phyloP scores from a whole-genome alignment of 2,888 invertebrate species.

The Meliscaeva auricollis region DNA sequence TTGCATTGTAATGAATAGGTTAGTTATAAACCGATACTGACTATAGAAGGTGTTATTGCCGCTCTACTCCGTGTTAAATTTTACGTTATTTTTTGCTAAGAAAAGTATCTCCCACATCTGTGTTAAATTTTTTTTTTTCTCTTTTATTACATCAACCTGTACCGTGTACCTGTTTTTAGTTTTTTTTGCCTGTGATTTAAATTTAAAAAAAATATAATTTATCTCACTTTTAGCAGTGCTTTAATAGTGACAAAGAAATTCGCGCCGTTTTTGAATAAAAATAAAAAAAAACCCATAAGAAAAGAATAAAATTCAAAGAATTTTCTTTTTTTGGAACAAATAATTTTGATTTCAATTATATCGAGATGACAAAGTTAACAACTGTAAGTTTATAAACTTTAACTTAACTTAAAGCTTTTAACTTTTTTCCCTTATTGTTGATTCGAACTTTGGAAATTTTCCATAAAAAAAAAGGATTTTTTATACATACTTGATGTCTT shows the following conservation, averaged over 20 bases:
- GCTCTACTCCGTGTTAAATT: not conserved
- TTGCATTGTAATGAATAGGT: not conserved
- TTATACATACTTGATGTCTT: too few species aligned
- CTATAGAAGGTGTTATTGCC: conserved; percentile 24
- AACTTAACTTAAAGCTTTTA: too few species aligned
- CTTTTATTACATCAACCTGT: not conserved
- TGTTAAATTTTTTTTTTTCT: not conserved
- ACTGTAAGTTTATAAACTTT: conserved; percentile 51
- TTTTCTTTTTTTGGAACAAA: not conserved
- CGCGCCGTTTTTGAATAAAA: not conserved
- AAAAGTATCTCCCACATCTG: not conserved
- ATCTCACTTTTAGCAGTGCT: not conserved
- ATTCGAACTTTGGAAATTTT: too few species aligned
- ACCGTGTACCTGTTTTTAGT: not conserved
- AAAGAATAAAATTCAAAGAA: too few species aligned
- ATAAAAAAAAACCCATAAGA: not conserved
- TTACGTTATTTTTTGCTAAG: conserved; percentile 4
- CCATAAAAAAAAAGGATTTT: too few species aligned
- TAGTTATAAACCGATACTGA: conserved; percentile 52
- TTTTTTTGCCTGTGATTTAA: not conserved
- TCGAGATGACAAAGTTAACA: conserved; percentile 53
- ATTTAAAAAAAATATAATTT: not conserved
- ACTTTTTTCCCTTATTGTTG: not conserved
- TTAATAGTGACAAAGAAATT: conserved; percentile 1
- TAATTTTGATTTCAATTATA: not conserved